Evolutionary conservation across 2,888 invertebrate genomes (phyloP).

Genomic region (Nymphalis urticae): DNA sequence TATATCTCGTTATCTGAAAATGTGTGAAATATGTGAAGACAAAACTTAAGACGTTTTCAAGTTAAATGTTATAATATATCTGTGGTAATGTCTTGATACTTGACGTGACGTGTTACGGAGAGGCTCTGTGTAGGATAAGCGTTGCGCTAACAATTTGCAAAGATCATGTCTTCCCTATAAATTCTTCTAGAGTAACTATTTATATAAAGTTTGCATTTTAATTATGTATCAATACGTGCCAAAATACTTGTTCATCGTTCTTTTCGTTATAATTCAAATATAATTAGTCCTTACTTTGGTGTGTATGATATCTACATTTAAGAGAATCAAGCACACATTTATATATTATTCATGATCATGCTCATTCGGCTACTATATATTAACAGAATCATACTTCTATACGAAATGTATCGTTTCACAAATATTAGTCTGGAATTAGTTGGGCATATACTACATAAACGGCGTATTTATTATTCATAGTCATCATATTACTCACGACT

Average conservation of each 20-base stretch:
- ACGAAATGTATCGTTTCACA: conserved; percentile 1
- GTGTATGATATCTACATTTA: not conserved
- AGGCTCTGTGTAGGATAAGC: conserved; percentile 27
- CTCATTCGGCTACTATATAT: not conserved
- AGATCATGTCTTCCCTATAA: conserved; percentile 73
- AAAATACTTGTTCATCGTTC: conserved; percentile 29
- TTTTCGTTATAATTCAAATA: conserved; percentile 13
- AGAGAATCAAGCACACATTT: not conserved
- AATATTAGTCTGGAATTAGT: conserved; percentile 6
- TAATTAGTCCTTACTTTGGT: conserved; percentile 2
- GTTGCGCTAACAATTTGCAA: conserved; percentile 53
- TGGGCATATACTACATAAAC: conserved; percentile 4
- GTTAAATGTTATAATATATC: not conserved
- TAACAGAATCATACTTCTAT: not conserved
- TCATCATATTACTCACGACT: conserved; percentile 11
- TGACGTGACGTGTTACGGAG: conserved; percentile 30
- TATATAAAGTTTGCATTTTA: conserved; percentile 43
- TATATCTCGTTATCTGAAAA: too few species aligned
- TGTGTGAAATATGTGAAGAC: too few species aligned
- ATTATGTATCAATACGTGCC: conserved; percentile 40
- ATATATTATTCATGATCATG: conserved; percentile 8
- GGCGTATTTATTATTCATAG: conserved; percentile 18
- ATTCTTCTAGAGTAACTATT: conserved; percentile 53
- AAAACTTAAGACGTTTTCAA: not conserved
- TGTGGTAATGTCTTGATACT: not conserved